Evolutionary conservation across 2,797 vertebrate species (phyloP), one percentile per base, ranked within the genome.

Genomic region (Podarcis siculus): DNA sequence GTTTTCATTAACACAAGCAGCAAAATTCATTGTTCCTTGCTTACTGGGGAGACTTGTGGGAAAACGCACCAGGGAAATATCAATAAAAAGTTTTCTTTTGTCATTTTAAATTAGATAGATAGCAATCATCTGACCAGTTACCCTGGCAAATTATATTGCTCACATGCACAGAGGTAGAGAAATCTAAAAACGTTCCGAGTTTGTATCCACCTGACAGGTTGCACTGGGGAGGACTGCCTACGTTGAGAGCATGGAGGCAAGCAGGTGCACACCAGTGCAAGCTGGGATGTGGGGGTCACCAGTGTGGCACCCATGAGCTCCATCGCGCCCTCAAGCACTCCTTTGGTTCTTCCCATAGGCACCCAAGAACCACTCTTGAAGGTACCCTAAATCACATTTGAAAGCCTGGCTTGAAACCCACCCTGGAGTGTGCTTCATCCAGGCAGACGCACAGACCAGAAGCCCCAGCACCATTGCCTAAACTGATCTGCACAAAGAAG

Each of bases 1-100:
- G 79, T 94, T 93, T 91, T 93, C 91, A 92, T 95, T 91, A 92
- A 88, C 83, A 86, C 82, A 77, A 82, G 89, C 86, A 86, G 86
- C 85, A 92, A 55, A 69, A 89, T 93, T 93, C 89, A 92, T 85
- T 89, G 83, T 91, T 92, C 58, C 71, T 88, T 91, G 87, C 69
- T 90, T 90, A 90, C 82, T 94, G 87, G 84, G 15, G 78, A 90
- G 30, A 67, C 64, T 92, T 85, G 79, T 84, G 67, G 86, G 66
- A 3, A 49, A 80, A 79, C 42, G 66, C 2, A 86, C 79, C 71
- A 87, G 45, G 77, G 55, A 92, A 92, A 88, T 82, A 92, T 87
- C 85, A 83, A n/a, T 90, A 90, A 61, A 55, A 0, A 49, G 7
- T 0, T 77, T 91, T 93, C 82, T 58, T 92, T 45, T 82, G 61